phyloP scores from a whole-genome alignment of 2,888 invertebrate genomes.

The Eupithecia abbreviata region DNA sequence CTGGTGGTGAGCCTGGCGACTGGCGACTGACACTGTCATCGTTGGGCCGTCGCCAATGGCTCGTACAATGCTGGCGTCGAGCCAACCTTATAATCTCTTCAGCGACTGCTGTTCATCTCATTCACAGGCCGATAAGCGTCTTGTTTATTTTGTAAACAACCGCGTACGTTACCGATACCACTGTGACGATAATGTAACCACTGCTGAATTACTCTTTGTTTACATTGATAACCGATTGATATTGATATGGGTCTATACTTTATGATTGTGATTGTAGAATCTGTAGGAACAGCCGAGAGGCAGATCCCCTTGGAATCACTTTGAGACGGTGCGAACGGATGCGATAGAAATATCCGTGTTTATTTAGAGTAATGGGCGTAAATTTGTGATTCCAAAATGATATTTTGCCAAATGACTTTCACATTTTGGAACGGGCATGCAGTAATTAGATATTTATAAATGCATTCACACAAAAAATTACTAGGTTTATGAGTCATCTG shows the following conservation, averaged over 20 bases:
- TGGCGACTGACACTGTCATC: conserved; percentile 63
- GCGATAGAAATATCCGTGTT: conserved; percentile 7
- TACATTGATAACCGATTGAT: conserved; percentile 35
- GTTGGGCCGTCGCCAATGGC: conserved; percentile 65
- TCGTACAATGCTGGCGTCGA: conserved; percentile 57
- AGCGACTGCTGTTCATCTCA: conserved; percentile 40
- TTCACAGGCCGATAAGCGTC: conserved; percentile 56
- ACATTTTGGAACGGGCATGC: conserved; percentile 1
- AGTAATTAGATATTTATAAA: not conserved
- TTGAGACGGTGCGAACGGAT: conserved; percentile 6
- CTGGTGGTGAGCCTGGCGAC: conserved; percentile 55
- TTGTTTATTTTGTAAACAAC: conserved; percentile 79
- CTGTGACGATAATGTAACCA: conserved; percentile 26
- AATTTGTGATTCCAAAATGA: conserved; percentile 16
- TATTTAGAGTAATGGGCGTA: conserved; percentile 5
- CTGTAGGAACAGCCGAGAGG: not conserved
- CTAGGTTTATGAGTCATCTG: not conserved
- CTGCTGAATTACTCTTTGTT: conserved; percentile 33
- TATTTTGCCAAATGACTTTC: conserved; percentile 17
- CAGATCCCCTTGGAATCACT: not conserved
- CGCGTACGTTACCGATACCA: conserved; percentile 61
- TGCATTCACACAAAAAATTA: not conserved
- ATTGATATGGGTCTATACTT: not conserved
- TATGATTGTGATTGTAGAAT: not conserved
- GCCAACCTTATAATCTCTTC: conserved; percentile 52